Base-by-base conservation (phyloP, 2,113 vertebrate genomes). In the Camelus dromedarius region DNA sequence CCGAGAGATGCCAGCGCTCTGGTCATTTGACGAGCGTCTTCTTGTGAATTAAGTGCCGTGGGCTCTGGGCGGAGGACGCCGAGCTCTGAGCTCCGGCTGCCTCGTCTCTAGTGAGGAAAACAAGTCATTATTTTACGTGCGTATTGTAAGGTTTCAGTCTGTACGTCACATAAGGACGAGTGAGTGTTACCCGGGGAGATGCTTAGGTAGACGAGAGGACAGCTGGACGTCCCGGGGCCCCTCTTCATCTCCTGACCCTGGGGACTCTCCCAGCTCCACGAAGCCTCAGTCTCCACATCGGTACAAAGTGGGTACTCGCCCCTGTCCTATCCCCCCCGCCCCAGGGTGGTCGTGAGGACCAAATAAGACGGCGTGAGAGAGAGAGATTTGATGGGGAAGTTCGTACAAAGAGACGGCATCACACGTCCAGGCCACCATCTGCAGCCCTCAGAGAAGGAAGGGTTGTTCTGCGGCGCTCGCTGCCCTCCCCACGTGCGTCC, bases 381-480 rank as follows among this genome's bases (percentile, higher is more conserved):
- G 72, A 7, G 30, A 0, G 24, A 7, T 42, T 54, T 3, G 46
- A 10, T 22, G 8, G 15, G 28, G 11, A 6, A 8, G 2, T 7
- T 1, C 1, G 6, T 15, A 1, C 18, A 30, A 19, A 2, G 1
- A 1, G 0, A 22, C 46, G 22, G 9, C 2, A 0, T 70, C 7
- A 0, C 1, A 2, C 0, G 19, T n/a, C 58, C 8, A 8, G 9
- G 5, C 3, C 46, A n/a, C 16, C 4, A 8, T 28, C 54, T 48
- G 20, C 32, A 58, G 83, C 42, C 38, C 15, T 30, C 0, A 19
- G 79, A 64, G 18, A 56, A 15, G 14, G 2, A 13, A 32, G 26
- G n/a, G 2, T 35, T 0, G 2, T 5, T 32, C 4, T 3, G 32
- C 8, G 8, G 46, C 2, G 56, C 16, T 9, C 0, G 0, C 2